Base-by-base conservation (phyloP, 2,888 invertebrate genomes). In the Mesorhabditis spiculigera region DNA sequence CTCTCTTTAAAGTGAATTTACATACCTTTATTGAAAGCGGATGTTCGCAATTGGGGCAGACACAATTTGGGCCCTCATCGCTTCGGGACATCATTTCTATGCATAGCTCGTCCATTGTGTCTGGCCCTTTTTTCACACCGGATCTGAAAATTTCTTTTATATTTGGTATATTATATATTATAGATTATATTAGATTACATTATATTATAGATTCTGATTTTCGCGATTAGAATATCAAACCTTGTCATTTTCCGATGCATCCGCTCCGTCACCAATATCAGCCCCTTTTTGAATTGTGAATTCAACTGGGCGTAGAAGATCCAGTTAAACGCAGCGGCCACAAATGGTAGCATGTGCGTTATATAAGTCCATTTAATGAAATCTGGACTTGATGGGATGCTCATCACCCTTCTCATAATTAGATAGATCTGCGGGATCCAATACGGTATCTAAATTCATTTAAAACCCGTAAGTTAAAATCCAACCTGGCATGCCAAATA, bases 211-310 rank as follows among this genome's bases (percentile, higher is more conserved):
- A n/a, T n/a, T n/a, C n/a, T n/a, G n/a, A n/a, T n/a, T n/a, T n/a
- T n/a, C n/a, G n/a, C n/a, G n/a, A n/a, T 28, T 28, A 28, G 3
- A 28, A 28, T 28, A 28, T 28, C 28, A 28, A 3, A 75, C 77
- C 71, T 75, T 6, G 78, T 78, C 45, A 77, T 68, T 68, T 80
- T 80, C 44, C 80, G 68, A 13, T 77, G 75, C 77, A 78, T 75
- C 45, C 80, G 65, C 66, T 80, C 80, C 0, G 78, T 78, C 3
- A 80, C 80, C 28, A 80, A 62, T 2, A 78, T 75, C 41, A 80
- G 71, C 73, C 80, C 80, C 61, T 80, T 80, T 67, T 78, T 78
- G 75, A 81, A 79, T 73, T 81, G 81, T 65, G 76, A 77, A 67
- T 81, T 81, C 43, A 81, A 72, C 44, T 76, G 73, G 5, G 81